A percentile compares a stretch with the other conserved stretches of the same genome.
phyloP scores from a whole-genome alignment of 2,797 vertebrate genomes.

The Enteromius radiatus region DNA sequence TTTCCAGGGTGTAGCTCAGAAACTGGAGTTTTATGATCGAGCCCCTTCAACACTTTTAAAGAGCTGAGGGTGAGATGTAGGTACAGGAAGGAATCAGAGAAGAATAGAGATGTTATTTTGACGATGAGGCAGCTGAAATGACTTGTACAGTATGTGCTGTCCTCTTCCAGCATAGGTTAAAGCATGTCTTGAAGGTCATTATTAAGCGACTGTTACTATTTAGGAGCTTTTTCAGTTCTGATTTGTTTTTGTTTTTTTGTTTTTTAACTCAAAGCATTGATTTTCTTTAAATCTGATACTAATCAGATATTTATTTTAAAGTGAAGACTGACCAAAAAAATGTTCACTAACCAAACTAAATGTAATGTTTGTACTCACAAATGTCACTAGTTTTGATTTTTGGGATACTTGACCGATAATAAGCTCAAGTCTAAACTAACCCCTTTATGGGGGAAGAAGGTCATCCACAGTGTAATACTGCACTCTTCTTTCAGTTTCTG shows the following conservation, averaged over 20 bases:
- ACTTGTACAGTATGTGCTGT: background rate
- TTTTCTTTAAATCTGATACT: slow-evolving; percentile 26
- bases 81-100: background rate
- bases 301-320: slow-evolving; percentile 30
- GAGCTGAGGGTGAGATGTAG: background rate
- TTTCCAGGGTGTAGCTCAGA: background rate
- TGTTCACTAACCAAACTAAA: slow-evolving; percentile 48
- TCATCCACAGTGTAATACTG: slow-evolving; percentile 1
- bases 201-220: background rate
- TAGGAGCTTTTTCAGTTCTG: slow-evolving; percentile 4
- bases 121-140: slow-evolving; percentile 6
- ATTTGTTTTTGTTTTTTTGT: background rate
- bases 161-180: background rate
- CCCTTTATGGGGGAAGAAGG: background rate
- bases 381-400: background rate
- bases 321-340: slow-evolving; percentile 29
- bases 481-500: background rate
- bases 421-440: background rate
- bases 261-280: slow-evolving; percentile 18
- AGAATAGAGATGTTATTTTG: slow-evolving; percentile 1
- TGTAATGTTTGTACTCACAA: slow-evolving; percentile 32
- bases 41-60: background rate
- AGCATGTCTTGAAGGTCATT: slow-evolving; percentile 10
- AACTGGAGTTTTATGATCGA: background rate
- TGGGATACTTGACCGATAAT: background rate